Percentiles rank a stretch among this genome's conserved stretches.
phyloP scores from a whole-genome alignment of 2,888 invertebrate genomes.

The Onchidella celtica region DNA sequence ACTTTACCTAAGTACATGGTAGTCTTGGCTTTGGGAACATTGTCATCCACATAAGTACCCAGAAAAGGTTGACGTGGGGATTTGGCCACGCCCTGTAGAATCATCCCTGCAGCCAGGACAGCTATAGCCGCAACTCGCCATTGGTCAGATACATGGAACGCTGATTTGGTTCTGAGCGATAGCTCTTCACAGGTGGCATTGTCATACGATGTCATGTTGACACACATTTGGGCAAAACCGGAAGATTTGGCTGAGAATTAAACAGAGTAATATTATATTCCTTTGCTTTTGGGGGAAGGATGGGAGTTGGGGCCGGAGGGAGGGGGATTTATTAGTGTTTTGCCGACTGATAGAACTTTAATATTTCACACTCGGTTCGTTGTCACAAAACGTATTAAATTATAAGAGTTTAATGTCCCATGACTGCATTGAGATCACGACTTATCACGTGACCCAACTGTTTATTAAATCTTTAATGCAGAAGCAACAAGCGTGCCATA shows the following conservation, averaged over 20 bases:
- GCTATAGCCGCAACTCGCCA: slow-evolving; percentile 52
- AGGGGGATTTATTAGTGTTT: too few species aligned
- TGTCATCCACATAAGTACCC: slow-evolving; percentile 70
- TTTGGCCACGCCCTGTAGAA: slow-evolving; percentile 69
- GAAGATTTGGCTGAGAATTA: neutral
- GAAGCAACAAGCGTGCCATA: too few species aligned
- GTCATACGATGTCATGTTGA: neutral
- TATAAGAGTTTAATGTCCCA: too few species aligned
- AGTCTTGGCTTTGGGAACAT: slow-evolving; percentile 68
- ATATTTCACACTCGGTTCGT: too few species aligned
- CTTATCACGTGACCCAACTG: too few species aligned
- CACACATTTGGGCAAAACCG: neutral
- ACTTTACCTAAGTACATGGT: slow-evolving; percentile 69
- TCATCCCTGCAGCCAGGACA: slow-evolving; percentile 64
- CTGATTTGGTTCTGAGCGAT: neutral
- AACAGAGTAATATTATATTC: too few species aligned
- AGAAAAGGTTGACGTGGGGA: slow-evolving; percentile 64
- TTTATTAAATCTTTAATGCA: too few species aligned
- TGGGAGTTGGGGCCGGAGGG: too few species aligned
- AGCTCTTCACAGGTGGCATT: slow-evolving; percentile 8
- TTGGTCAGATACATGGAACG: slow-evolving; percentile 36
- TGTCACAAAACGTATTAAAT: too few species aligned
- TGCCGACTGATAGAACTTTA: too few species aligned
- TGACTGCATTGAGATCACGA: too few species aligned
- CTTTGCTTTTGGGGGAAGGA: too few species aligned